Evolutionary conservation across 2,888 invertebrate genomes (phyloP), one percentile per base, ranked within the genome.

Genomic region (Apoda limacodes): DNA sequence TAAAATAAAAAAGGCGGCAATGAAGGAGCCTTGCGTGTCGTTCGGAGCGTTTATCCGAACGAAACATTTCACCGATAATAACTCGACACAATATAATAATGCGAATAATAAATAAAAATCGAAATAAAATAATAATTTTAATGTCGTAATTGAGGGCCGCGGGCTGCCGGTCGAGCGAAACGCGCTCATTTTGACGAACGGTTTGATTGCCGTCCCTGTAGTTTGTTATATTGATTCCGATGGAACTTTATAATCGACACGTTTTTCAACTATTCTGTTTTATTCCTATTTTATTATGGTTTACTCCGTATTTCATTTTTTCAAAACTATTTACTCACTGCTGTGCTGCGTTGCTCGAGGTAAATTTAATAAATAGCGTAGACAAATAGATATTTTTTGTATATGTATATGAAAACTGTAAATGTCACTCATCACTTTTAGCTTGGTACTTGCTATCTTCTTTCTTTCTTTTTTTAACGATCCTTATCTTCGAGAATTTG

Each of bases 51-150:
- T 78, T 78, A 78, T 75, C 80, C 66, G 68, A 76, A 78, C 78
- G 78, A 78, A 80, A 71, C 78, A 75, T 80, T 80, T 80, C 78
- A 65, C 75, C 76, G 74, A 78, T 80, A 80, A 78, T 80, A 75
- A 80, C 76, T 74, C 76, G 71, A 75, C 76, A 76, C 75, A 80
- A 80, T 78, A 78, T 78, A 80, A 80, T 80, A 78, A 80, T 78
- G 75, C 78, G 76, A 80, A 80, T 78, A 80, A 80, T 80, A 78
- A 76, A 76, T 76, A 78, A 78, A 78, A 78, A 76, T 72, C 66
- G 67, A 80, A 78, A 76, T 76, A 78, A 76, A 80, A 76, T 80
- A 72, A 74, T 74, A 78, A 75, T 76, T 76, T 78, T 74, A 78
- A 78, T 76, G 70, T 62, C 74, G 76, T 76, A 78, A 78, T 80